Evolutionary conservation across 2,797 vertebrate species (phyloP), one percentile per base, ranked within the genome.

Genomic region (Sebastes kiyomatsui): DNA sequence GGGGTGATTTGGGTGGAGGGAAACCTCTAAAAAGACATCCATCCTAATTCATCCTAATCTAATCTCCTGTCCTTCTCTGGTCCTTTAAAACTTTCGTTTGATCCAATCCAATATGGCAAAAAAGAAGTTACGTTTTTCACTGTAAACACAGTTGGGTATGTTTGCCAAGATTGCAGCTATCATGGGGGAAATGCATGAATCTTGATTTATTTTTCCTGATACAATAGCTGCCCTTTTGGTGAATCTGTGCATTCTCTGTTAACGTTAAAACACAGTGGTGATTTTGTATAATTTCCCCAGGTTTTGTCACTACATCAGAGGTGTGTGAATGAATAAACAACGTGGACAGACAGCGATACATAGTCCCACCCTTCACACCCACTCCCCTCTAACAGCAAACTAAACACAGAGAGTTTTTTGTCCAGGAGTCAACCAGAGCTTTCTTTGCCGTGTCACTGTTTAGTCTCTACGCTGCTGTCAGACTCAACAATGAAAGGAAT

Each of bases 401-500:
- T 61, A 6, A 69, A 77, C 7, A 64, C 35, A 65, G 11, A 30
- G 2, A 1, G 35, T 55, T 84, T 10, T 75, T 27, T 52, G 69
- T 83, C 56, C 35, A 3, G 30, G n/a, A 72, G 25, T 55, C 54
- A 58, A 65, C 76, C 75, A 80, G 85, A 87, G 59, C 69, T 72
- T 75, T 90, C 72, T 75, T 8, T 77, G 62, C 58, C 66, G 20
- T 38, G 80, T 83, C 72, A 70, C 77, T 90, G 91, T 92, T 92
- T 90, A 90, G 87, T 93, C 88, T 93, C 77, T 42, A 82, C 12
- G 0, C 72, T 13, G 76, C 78, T 52, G 81, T 89, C 87, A 90
- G 88, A 89, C 90, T 89, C 87, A 92, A 91, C 89, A 92, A 74
- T 84, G 67, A 90, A 87, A 85, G 76, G 23, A 60, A 72, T 68